Evolutionary conservation across 35 echinoderm and acorn worm species (phyloP).

Genomic region (Anneissia japonica): DNA sequence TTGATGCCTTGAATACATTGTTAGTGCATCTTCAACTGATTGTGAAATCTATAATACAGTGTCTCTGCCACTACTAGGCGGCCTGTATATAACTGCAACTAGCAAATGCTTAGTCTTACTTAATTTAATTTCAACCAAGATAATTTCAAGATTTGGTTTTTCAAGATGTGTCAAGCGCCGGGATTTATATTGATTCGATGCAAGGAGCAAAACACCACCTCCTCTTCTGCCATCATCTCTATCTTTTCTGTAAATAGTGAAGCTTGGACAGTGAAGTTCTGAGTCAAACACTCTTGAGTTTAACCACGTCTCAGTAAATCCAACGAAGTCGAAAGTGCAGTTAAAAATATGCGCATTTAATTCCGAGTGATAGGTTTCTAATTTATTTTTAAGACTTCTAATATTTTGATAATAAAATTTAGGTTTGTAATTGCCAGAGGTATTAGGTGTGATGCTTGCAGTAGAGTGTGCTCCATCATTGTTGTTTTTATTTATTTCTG

Average conservation of each 20-base stretch:
- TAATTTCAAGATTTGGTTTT: not conserved
- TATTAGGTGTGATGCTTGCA: no score
- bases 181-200: not conserved
- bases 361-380: not conserved
- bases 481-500: no score
- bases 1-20: not conserved
- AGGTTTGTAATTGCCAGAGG: no score
- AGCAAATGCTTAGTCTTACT: not conserved
- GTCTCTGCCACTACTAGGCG: not conserved
- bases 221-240: not conserved
- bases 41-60: not conserved
- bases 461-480: no score
- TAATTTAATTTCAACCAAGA: constrained; percentile 6
- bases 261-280: not conserved
- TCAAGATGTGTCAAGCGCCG: not conserved
- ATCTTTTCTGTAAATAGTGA: not conserved
- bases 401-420: not conserved
- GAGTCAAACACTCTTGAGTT: not conserved
- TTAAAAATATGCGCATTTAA: not conserved
- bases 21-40: not conserved
- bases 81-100: not conserved
- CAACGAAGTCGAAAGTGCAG: not conserved
- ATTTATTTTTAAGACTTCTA: not conserved
- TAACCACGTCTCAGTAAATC: not conserved
- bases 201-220: not conserved